phyloP scores from a whole-genome alignment of 2,888 invertebrate species.

The Polymixis lichenea region DNA sequence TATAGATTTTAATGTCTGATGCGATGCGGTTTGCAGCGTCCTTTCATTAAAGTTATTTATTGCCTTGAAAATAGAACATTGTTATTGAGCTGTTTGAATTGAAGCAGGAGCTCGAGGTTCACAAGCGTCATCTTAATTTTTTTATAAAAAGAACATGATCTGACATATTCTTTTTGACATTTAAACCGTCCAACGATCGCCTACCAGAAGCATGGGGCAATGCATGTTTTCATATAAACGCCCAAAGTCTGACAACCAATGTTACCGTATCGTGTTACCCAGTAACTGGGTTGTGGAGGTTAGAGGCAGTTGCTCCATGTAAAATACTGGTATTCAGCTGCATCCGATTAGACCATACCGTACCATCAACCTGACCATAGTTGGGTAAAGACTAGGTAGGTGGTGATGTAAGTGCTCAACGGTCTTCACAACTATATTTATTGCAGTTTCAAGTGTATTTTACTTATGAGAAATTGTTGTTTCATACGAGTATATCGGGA shows the following conservation, averaged over 20 bases:
- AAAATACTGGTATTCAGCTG: too few species aligned
- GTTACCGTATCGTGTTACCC: too few species aligned
- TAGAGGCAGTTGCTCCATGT: too few species aligned
- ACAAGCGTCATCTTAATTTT: background rate
- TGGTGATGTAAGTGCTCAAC: background rate
- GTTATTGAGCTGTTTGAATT: background rate
- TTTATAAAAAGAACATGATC: background rate
- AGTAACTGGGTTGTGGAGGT: too few species aligned
- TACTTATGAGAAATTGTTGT: background rate
- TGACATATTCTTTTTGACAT: background rate
- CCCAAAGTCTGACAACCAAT: too few species aligned
- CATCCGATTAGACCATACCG: too few species aligned
- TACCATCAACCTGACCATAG: too few species aligned
- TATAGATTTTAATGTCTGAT: constrained; percentile 3
- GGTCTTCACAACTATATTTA: background rate
- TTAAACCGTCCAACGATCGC: too few species aligned
- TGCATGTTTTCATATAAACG: too few species aligned
- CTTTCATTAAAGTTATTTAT: constrained; percentile 25
- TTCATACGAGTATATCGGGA: too few species aligned
- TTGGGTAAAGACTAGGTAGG: too few species aligned
- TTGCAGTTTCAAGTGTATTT: background rate
- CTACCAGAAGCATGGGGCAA: background rate
- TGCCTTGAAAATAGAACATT: constrained; percentile 18
- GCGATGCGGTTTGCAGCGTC: constrained; percentile 16
- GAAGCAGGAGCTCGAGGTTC: background rate